Evolutionary conservation across 2,888 invertebrate genomes (phyloP), one percentile per base, ranked within the genome.

Genomic region (Catonia carolina): DNA sequence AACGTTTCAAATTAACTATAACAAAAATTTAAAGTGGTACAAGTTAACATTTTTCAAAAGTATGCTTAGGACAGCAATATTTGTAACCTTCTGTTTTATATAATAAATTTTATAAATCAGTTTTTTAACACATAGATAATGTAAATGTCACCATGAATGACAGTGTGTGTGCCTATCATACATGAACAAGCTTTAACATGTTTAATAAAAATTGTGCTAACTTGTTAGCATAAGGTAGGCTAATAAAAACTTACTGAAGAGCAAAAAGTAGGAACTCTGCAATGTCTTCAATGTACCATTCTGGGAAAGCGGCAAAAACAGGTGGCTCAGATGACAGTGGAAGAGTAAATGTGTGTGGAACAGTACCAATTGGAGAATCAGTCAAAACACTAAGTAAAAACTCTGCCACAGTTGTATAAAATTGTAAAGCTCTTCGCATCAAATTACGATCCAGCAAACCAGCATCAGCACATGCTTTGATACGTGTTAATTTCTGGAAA

Each of bases 211-310:
- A n/a, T n/a, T n/a, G n/a, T n/a, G n/a, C n/a, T n/a, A n/a, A n/a
- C n/a, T n/a, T n/a, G n/a, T n/a, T n/a, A n/a, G n/a, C n/a, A n/a
- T n/a, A n/a, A n/a, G n/a, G n/a, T n/a, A n/a, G 27, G 8, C 4
- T 27, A 27, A 35, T 18, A 56, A 58, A 48, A 60, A 84, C 89
- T 87, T 75, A 92, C 91, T 93, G 93, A 68, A 96, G 81, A 2
- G 89, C 84, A 71, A 96, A 95, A 31, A 95, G 81, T 68, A 97
- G 80, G 74, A 97, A 93, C 74, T 98, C 97, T 10, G 97, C 94
- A 66, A 97, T 87, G 71, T 98, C 97, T 74, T 98, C 98, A 65
- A 98, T 84, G 73, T 94, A 92, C 89, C 95, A 97, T 77, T 98
- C 97, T 37, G 98, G 98, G 69, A 93, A 79, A 66, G 95, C 91